Evolutionary conservation across 2,113 vertebrate genomes (phyloP).

Genomic region (Malaclemys terrapin): DNA sequence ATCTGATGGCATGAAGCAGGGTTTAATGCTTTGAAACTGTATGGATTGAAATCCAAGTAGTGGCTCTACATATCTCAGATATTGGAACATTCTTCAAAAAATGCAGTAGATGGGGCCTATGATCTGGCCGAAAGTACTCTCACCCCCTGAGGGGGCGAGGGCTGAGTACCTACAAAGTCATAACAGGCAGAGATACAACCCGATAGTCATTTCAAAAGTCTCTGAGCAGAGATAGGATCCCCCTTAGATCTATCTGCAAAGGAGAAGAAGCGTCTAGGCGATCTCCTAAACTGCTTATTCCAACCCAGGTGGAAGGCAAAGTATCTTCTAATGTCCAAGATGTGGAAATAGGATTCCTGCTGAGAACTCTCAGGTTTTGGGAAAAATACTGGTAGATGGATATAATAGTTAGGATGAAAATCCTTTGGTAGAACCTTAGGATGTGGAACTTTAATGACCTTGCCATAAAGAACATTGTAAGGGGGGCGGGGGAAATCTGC

Average conservation of each 20-base stretch:
- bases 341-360: too few species aligned
- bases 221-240: background rate
- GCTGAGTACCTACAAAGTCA: background rate
- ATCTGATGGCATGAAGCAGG: background rate
- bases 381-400: too few species aligned
- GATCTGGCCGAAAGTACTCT: background rate
- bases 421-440: too few species aligned
- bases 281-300: too few species aligned
- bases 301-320: too few species aligned
- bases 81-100: background rate
- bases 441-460: too few species aligned
- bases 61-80: background rate
- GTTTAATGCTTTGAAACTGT: background rate
- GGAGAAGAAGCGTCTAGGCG: too few species aligned
- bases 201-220: background rate
- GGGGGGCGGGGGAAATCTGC: too few species aligned
- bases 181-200: background rate
- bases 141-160: background rate
- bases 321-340: too few species aligned
- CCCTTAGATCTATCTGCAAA: background rate
- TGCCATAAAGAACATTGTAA: too few species aligned
- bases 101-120: background rate
- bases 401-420: too few species aligned
- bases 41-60: background rate
- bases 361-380: too few species aligned